Percentiles rank a stretch among this genome's conserved stretches.
phyloP scores from a whole-genome alignment of 2,888 invertebrate species.

The Thelaira solivaga region DNA sequence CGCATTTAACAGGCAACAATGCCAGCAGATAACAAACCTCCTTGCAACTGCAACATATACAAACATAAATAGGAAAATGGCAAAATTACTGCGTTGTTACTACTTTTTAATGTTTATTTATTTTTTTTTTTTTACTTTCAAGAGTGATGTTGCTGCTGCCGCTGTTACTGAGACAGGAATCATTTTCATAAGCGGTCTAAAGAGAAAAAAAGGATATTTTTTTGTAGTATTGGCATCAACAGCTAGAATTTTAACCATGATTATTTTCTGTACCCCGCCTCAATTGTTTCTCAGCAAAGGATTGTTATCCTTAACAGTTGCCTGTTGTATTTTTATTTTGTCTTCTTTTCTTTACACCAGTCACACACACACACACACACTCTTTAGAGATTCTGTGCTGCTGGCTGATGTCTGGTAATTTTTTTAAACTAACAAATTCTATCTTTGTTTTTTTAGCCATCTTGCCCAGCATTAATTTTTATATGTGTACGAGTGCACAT shows the following conservation, averaged over 20 bases:
- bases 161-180: conserved; percentile 4
- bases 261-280: conserved; percentile 46
- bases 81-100: conserved; percentile 13
- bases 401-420: conserved; percentile 42
- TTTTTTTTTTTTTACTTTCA: conserved; percentile 11
- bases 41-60: neutral
- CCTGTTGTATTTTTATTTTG: conserved; percentile 31
- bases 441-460: neutral
- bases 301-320: conserved; percentile 58
- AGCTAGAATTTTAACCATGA: conserved; percentile 31
- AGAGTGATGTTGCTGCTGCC: conserved; percentile 2
- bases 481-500: too few species aligned
- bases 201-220: neutral
- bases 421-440: neutral
- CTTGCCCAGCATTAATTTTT: neutral
- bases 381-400: neutral
- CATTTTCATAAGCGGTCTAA: conserved; percentile 27
- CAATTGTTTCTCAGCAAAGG: conserved; percentile 54
- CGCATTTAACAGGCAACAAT: conserved; percentile 50
- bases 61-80: neutral
- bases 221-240: conserved; percentile 45
- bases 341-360: neutral
- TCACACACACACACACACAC: neutral
- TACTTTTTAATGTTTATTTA: conserved; percentile 24
- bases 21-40: conserved; percentile 2